Evolutionary conservation across 1,140 invertebrate species (phyloP), one percentile per base, ranked within the genome.

Genomic region (Euborellia annulipes): DNA sequence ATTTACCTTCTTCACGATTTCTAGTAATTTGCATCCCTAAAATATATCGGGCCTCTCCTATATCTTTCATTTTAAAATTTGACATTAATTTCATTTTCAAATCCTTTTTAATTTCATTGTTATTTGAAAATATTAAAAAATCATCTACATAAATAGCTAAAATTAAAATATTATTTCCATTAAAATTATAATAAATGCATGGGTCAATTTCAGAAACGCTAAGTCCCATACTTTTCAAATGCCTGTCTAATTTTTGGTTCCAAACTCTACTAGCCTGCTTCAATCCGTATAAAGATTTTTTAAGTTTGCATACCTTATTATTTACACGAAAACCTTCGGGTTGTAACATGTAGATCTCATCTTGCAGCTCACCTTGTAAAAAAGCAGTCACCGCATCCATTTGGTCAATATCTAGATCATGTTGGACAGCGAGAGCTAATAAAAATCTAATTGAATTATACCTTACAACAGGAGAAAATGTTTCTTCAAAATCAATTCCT

Each of bases 351-450:
- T 49, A 49, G 2, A 62, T 45, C 22, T 51, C 49, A 49, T 62
- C 59, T 38, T 60, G 46, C 19, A 61, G 49, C 7, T 55, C 18
- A 3, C 57, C 55, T n/a, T 62, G 40, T 3, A 62, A 45, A 40
- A 61, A 60, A 7, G 59, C 60, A 3, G 52, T 54, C 43, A 52
- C 56, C 17, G 22, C 41, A 46, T 46, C 45, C 36, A 46, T 41
- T 46, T 46, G 45, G 2, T 46, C 14, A 45, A 46, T 32, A 20
- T 46, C 45, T 18, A 46, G 38, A 21, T 46, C 38, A 27, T 4
- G 14, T 16, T 41, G 19, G 16, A 36, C 19, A 7, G 50, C 52
- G 19, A 46, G 20, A 20, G 47, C 39, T 9, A 46, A 19, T n/a
- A 46, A 11, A 46, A 18, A 46, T 46, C 1, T 45, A n/a, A 46